Conservation (phyloP, 37 sponge, comb jelly and placozoan genomes). For the Amphimedon queenslandica region DNA sequence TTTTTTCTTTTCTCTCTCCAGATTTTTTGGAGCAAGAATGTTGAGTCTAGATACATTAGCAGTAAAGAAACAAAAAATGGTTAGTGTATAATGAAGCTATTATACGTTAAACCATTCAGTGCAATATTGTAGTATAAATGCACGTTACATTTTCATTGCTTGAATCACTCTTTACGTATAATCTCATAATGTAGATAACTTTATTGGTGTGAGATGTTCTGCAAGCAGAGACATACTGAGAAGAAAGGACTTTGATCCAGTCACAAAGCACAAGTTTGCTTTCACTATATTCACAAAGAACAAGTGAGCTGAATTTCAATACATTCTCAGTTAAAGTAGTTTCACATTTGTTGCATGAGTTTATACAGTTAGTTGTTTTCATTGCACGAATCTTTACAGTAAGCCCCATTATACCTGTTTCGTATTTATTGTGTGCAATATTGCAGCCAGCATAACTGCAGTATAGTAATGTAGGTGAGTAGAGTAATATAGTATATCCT, state of each 20-base stretch:
- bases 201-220: slow-evolving; percentile 68
- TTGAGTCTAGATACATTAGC: slow-evolving; percentile 9
- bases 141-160: too few species aligned
- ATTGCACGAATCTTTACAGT: too few species aligned
- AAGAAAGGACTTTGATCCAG: slow-evolving; percentile 81
- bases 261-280: slow-evolving; percentile 66
- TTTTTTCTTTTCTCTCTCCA: not conserved
- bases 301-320: slow-evolving; percentile 14
- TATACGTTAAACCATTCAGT: not conserved
- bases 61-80: slow-evolving; percentile 39
- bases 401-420: not conserved
- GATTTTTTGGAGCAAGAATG: slow-evolving; percentile 41
- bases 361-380: too few species aligned
- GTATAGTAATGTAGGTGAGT: too few species aligned
- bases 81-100: not conserved
- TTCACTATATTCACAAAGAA: slow-evolving; percentile 63
- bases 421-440: not conserved
- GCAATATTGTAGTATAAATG: too few species aligned
- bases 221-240: slow-evolving; percentile 57
- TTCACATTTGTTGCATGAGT: too few species aligned
- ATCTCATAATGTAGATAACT: slow-evolving; percentile 53
- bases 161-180: too few species aligned
- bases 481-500: too few species aligned
- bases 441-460: too few species aligned
- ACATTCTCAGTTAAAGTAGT: too few species aligned